Base-by-base conservation (phyloP, 2,888 invertebrate species). In the Heliconius cydno region DNA sequence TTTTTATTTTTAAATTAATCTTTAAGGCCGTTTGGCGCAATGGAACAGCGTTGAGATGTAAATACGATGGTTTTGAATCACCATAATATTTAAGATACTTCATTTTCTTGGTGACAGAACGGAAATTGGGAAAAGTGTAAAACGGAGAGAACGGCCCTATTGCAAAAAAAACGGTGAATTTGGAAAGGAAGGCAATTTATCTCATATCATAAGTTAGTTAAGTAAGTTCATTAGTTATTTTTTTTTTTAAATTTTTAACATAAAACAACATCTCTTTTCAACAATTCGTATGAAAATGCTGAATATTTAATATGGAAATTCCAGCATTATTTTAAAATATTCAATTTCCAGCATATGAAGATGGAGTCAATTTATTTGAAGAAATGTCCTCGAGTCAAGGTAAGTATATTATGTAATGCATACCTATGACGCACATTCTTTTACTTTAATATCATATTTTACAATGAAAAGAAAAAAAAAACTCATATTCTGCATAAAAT, bases 321-420 rank as follows among this genome's bases (percentile, higher is more conserved):
- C 38, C 25, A 38, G n/a, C 19, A 38, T 25, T 60, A n/a, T 73
- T 73, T 73, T 25, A 73, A 38, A 73, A 73, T 73, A 60, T 52
- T 79, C 79, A 82, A 71, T 57, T 86, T 86, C n/a, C 84, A 94
- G 94, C 90, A 79, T 94, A 91, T 80, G 92, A 92, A 80, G 94
- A 94, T 79, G 94, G 93, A 1, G 83, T 87, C 13, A 88, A 87
- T 75, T 57, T 89, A 30, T 76, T 88, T 66, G 88, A 89, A 70
- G 85, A 88, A 72, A 84, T 85, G 19, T 85, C 88, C 74, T 89
- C 89, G 2, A 91, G 92, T 83, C 93, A 94, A 91, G 93, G 94
- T 93, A 84, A 41, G n/a, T 9, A 41, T 12, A 15, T n/a, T 46
- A 63, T 57, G 25, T 70, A 25, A 41, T 2, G 15, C 12, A 13